Conservation (phyloP, 30 jellyfish, hydroid and myxozoan species). For the Cassiopea andromeda region DNA sequence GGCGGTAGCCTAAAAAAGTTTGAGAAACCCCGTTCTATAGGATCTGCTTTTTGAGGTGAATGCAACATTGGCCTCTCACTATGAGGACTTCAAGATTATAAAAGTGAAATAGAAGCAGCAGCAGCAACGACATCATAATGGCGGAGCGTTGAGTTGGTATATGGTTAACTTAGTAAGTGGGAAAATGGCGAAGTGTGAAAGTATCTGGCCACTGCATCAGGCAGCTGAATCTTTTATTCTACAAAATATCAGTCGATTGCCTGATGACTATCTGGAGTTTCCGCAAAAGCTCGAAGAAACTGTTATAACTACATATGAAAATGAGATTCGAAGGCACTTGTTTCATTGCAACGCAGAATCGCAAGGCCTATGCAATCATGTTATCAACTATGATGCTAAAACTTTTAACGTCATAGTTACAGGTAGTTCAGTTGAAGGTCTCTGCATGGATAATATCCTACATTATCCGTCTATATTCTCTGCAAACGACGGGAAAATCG, state of each 20-base stretch:
- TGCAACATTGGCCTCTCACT: too few species aligned
- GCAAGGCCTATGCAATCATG: background rate
- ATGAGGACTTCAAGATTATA: too few species aligned
- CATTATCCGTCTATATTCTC: background rate
- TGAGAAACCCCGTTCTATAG: too few species aligned
- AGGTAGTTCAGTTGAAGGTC: constrained; percentile 2
- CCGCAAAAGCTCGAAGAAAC: background rate
- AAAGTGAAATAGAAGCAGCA: too few species aligned
- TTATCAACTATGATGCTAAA: too few species aligned
- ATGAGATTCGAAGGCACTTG: background rate
- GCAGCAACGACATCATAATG: too few species aligned
- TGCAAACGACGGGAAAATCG: background rate
- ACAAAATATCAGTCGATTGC: background rate
- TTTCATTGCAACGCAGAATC: background rate
- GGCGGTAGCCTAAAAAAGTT: too few species aligned
- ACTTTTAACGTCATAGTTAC: background rate
- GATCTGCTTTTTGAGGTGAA: too few species aligned
- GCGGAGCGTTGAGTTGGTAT: too few species aligned
- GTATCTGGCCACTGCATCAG: background rate
- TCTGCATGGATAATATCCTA: background rate
- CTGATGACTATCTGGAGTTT: background rate
- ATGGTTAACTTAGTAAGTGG: too few species aligned
- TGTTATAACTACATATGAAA: background rate
- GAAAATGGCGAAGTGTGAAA: background rate
- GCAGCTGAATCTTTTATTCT: background rate